A percentile compares a stretch with the other conserved stretches of the same genome.
Evolutionary conservation across 1,140 invertebrate species (phyloP).

Genomic region (silkworm (Bombyx mori)): ASM3026992v2 NC_085112.1:6885001-6885500

Average conservation of each 20-base stretch:
- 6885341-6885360: background rate
- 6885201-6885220: too few species aligned
- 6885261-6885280: too few species aligned
- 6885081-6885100: constrained; percentile 42
- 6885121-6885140: background rate
- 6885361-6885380: background rate
- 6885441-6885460: constrained; percentile 4
- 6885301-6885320: background rate
- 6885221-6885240: too few species aligned
- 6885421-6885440: too few species aligned
- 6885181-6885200: too few species aligned
- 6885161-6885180: too few species aligned
- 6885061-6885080: constrained; percentile 35
- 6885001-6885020: constrained; percentile 39
- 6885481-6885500: constrained; percentile 53
- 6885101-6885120: constrained; percentile 39
- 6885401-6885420: too few species aligned
- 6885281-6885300: too few species aligned
- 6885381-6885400: background rate
- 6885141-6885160: too few species aligned
- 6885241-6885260: too few species aligned
- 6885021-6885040: constrained; percentile 25
- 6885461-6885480: constrained; percentile 32
- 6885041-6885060: constrained; percentile 28
- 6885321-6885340: background rate